Base-by-base conservation (phyloP, 2,888 invertebrate genomes). In the Trypoxylon attenuatum region DNA sequence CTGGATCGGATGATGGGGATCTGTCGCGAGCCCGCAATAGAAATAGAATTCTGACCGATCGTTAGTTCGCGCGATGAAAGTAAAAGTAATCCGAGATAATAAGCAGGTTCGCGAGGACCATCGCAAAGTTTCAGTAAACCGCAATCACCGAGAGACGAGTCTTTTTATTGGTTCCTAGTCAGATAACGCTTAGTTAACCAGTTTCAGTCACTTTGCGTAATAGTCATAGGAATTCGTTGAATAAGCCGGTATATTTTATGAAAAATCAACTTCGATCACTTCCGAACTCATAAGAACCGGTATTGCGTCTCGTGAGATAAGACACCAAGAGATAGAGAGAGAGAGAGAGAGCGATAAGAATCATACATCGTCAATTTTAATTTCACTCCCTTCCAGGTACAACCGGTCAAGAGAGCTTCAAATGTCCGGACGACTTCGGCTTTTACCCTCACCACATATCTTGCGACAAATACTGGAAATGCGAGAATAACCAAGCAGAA, bases 391-490 rank as follows among this genome's bases (percentile, higher is more conserved):
- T 80, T 71, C 4, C 74, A 86, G 86, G 84, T 55, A 73, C 78
- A 25, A 89, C 90, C 83, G 94, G 91, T 77, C 95, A 95, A 88
- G 94, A 94, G 76, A 91, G 89, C 84, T 97, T 96, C 91, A 95
- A 96, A 90, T 97, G 97, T 84, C 96, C 96, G 25, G 96, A 96
- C 84, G 96, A 96, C 87, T 96, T 95, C 86, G 97, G 96, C 25
- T 97, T 96, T 90, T 97, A 96, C 89, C 96, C 96, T 59, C 96
- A 97, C 88, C 93, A 93, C 85, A 86, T 90, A 65, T 95, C 95
- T 49, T 97, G 97, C 87, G 97, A 97, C 90, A 96, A 96, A 88
- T 97, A 97, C 89, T 97, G 95, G 95, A 96, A 96, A 88, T 97
- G 97, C 85, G 96, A 96, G 88, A 95, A 95, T 82, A 94, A 94